Conservation (phyloP, 2,888 invertebrate species). For the Ormyrus labotus region DNA sequence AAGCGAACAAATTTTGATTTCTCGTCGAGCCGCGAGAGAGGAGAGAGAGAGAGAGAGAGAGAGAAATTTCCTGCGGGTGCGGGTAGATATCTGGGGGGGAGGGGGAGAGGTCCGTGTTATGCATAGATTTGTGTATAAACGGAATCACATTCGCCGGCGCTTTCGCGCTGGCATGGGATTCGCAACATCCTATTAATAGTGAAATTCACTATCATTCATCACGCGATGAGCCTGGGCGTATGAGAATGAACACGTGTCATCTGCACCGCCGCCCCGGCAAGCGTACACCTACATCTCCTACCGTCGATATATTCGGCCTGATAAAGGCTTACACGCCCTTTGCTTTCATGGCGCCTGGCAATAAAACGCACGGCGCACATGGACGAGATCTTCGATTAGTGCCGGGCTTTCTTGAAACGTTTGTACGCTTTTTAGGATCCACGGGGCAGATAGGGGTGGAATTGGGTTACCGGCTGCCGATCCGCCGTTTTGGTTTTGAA, state of each 20-base stretch:
- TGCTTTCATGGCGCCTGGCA: slow-evolving; percentile 51
- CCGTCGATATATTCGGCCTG: not conserved
- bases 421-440: slow-evolving; percentile 26
- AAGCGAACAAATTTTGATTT: too few species aligned
- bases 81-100: too few species aligned
- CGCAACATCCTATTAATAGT: slow-evolving; percentile 57
- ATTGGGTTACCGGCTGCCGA: slow-evolving; percentile 39
- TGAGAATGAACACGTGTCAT: slow-evolving; percentile 56
- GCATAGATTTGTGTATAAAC: slow-evolving; percentile 45
- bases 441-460: slow-evolving; percentile 15
- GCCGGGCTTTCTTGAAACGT: slow-evolving; percentile 35
- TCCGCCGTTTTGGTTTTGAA: too few species aligned
- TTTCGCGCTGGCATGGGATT: slow-evolving; percentile 22
- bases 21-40: too few species aligned
- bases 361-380: slow-evolving; percentile 26
- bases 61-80: too few species aligned
- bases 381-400: slow-evolving; percentile 39
- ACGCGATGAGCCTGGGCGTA: slow-evolving; percentile 52
- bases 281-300: not conserved
- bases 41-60: too few species aligned
- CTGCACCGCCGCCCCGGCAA: slow-evolving; percentile 20
- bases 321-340: slow-evolving; percentile 41
- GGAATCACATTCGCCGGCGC: slow-evolving; percentile 3
- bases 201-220: slow-evolving; percentile 57
- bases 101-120: slow-evolving; percentile 34